A percentile compares a stretch with the other conserved stretches of the same genome.
Conservation (phyloP, 2,888 invertebrate genomes). For the Spialia ferax region DNA sequence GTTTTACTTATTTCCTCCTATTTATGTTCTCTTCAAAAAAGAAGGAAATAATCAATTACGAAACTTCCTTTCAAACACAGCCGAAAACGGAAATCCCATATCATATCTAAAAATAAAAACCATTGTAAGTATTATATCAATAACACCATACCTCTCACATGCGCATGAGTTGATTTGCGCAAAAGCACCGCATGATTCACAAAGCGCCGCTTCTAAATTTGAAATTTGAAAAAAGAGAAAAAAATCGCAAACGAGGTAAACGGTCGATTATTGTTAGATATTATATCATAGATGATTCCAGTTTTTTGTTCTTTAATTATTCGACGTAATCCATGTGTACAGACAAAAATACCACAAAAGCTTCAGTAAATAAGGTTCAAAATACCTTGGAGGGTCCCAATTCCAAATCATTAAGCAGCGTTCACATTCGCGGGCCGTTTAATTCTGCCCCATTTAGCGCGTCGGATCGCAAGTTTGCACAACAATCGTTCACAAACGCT, state of each 20-base stretch:
- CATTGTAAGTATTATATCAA: slow-evolving; percentile 53
- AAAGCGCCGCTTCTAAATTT: slow-evolving; percentile 49
- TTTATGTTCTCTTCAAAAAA: not conserved
- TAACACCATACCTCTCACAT: slow-evolving; percentile 47
- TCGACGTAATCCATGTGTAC: not conserved
- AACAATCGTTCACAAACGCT: slow-evolving; percentile 73
- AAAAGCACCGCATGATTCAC: slow-evolving; percentile 69
- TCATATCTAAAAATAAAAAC: slow-evolving; percentile 72
- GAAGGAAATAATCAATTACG: slow-evolving; percentile 68
- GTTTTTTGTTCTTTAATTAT: slow-evolving; percentile 37
- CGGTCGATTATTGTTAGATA: slow-evolving; percentile 54
- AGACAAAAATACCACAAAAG: not conserved
- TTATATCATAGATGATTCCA: slow-evolving; percentile 52
- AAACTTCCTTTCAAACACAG: slow-evolving; percentile 58
- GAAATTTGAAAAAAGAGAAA: slow-evolving; percentile 48
- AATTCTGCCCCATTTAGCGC: slow-evolving; percentile 82
- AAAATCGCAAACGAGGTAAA: slow-evolving; percentile 53
- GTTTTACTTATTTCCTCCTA: not conserved
- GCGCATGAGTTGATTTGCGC: slow-evolving; percentile 75
- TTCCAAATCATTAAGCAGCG: slow-evolving; percentile 82
- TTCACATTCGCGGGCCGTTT: slow-evolving; percentile 77
- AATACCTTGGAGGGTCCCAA: slow-evolving; percentile 47
- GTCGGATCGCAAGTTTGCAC: slow-evolving; percentile 83
- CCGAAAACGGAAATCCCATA: slow-evolving; percentile 75
- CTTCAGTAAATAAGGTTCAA: slow-evolving; percentile 37